Evolutionary conservation across 2,797 vertebrate species (phyloP).

Genomic region (Acipenser transmontanus): DNA sequence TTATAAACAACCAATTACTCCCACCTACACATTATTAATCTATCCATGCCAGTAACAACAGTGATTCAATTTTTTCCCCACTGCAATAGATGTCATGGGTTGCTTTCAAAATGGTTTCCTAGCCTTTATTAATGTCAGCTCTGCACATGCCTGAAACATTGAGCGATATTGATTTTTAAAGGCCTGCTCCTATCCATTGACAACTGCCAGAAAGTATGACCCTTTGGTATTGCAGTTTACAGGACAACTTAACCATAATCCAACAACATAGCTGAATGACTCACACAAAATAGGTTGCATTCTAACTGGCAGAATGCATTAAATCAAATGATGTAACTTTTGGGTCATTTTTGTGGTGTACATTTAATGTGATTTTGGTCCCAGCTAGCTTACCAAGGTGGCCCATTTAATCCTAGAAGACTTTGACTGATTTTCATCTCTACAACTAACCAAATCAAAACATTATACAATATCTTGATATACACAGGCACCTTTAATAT

Average conservation of each 20-base stretch:
- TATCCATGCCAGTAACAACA: conserved; percentile 48
- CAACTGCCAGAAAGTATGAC: conserved; percentile 36
- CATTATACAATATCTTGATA: neutral
- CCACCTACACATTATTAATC: neutral
- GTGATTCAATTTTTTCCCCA: conserved; percentile 57
- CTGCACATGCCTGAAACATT: conserved; percentile 48
- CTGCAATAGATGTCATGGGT: conserved; percentile 58
- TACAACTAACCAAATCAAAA: neutral
- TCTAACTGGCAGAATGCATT: neutral
- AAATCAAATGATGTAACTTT: neutral
- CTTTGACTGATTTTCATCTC: neutral
- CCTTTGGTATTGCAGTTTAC: conserved; percentile 25
- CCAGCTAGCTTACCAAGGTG: too few relatives aligned
- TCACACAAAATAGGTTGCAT: neutral
- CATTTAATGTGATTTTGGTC: neutral
- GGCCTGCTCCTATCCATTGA: conserved; percentile 44
- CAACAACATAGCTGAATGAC: neutral
- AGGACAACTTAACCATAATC: conserved; percentile 35
- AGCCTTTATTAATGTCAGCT: conserved; percentile 63
- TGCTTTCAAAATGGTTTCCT: conserved; percentile 55
- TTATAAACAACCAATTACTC: neutral
- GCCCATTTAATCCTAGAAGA: too few relatives aligned
- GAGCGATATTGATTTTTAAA: conserved; percentile 50
- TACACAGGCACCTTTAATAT: neutral
- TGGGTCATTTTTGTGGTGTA: neutral